These are phyloP conservation scores for Phycodurus eques DNA, from an alignment of 2,113 vertebrate species.

Conservation along the genomic window DNA sequence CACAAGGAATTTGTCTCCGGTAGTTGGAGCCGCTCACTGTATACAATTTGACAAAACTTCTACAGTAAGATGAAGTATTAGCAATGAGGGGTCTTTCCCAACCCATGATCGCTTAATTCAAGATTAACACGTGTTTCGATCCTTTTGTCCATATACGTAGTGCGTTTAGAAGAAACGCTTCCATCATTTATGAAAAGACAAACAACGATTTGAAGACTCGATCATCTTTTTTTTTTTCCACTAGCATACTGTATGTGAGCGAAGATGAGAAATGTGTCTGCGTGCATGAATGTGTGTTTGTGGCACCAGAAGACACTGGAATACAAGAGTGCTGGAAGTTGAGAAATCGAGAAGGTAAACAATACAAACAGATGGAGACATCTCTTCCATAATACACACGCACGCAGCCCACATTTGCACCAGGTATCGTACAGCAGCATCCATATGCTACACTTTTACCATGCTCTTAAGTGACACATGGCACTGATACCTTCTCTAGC, in stretches of 20 bases:
- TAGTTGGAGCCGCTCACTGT: too few relatives aligned
- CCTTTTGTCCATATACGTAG: not conserved
- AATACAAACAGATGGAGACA: constrained; percentile 62
- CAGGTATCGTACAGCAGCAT: constrained; percentile 30
- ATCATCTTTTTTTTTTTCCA: not conserved
- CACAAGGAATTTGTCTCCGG: too few relatives aligned
- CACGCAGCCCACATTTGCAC: constrained; percentile 34
- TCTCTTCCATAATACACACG: constrained; percentile 27
- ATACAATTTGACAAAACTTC: not conserved
- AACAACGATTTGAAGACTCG: constrained; percentile 25
- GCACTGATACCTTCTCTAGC: constrained; percentile 17
- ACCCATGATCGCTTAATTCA: not conserved
- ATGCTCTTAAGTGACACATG: constrained; percentile 12
- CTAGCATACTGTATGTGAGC: not conserved
- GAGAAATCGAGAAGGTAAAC: constrained; percentile 48
- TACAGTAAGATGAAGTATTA: not conserved
- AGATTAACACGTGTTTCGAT: not conserved
- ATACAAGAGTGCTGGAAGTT: constrained; percentile 50
- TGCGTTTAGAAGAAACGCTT: constrained; percentile 17
- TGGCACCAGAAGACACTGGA: constrained; percentile 35
- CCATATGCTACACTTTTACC: constrained; percentile 25
- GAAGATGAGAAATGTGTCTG: not conserved
- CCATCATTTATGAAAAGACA: constrained; percentile 15
- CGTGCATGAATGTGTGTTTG: constrained; percentile 31
- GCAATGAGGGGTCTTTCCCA: not conserved